Evolutionary conservation across 1,140 invertebrate genomes (phyloP).

Genomic region (Stegodyphus mimosarum): DNA sequence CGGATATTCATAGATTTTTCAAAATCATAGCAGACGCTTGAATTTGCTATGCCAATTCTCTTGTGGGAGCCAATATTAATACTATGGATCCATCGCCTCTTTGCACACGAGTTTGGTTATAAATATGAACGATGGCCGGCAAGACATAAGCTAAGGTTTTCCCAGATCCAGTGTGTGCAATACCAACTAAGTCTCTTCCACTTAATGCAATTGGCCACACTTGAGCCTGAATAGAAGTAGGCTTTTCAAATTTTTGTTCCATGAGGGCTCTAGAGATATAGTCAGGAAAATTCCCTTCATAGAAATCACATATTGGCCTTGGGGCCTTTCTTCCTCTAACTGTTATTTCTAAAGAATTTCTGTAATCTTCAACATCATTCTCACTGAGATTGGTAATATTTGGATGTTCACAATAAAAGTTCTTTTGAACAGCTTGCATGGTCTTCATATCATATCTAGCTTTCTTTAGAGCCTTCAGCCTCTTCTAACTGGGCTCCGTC

Average conservation of each 20-base stretch:
- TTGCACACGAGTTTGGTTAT: slow-evolving; percentile 83
- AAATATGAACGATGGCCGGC: slow-evolving; percentile 89
- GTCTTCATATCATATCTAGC: slow-evolving; percentile 85
- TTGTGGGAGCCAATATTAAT: slow-evolving; percentile 90
- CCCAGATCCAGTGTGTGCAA: slow-evolving; percentile 92
- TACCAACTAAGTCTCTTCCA: slow-evolving; percentile 91
- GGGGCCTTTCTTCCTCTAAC: no score
- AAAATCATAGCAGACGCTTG: slow-evolving; percentile 92
- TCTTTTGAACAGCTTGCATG: slow-evolving; percentile 86
- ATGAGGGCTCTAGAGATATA: slow-evolving; percentile 33
- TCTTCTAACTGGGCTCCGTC: no score
- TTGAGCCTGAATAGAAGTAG: slow-evolving; percentile 80
- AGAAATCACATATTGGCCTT: no score
- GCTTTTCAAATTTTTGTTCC: slow-evolving; percentile 73
- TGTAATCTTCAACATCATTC: no score
- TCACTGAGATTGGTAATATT: slow-evolving; percentile 29
- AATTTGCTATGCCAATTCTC: slow-evolving; percentile 96
- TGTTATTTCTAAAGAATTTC: no score
- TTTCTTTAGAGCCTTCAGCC: slow-evolving; percentile 80
- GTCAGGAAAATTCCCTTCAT: no score
- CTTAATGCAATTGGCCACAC: slow-evolving; percentile 92
- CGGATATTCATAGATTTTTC: slow-evolving; percentile 83
- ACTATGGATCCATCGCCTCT: slow-evolving; percentile 88
- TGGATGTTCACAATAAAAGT: slow-evolving; percentile 86
- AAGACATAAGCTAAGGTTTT: slow-evolving; percentile 83